Conservation (phyloP, 2,797 vertebrate species). For the Bradypodion pumilum region DNA sequence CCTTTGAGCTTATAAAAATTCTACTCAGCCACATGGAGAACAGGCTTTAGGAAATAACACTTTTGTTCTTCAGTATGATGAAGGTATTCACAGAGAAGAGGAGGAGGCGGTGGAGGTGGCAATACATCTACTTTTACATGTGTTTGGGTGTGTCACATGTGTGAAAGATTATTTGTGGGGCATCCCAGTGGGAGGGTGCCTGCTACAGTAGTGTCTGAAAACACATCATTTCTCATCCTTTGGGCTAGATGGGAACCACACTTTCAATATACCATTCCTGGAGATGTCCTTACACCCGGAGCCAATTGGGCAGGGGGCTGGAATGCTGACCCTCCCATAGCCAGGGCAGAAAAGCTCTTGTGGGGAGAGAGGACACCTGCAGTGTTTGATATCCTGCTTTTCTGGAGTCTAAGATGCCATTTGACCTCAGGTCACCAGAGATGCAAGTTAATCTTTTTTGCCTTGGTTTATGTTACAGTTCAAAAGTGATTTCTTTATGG, state of each 20-base stretch:
- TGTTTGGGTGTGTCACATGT: background rate
- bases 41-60: background rate
- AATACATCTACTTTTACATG: background rate
- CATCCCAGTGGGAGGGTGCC: background rate
- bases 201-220: background rate
- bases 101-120: background rate
- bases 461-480: slow-evolving; percentile 25
- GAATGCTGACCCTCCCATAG: slow-evolving; percentile 19
- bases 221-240: background rate
- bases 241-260: slow-evolving; percentile 1
- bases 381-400: slow-evolving; percentile 39
- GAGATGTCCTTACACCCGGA: slow-evolving; percentile 11
- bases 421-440: slow-evolving; percentile 33
- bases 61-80: background rate
- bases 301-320: background rate
- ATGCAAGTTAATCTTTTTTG: slow-evolving; percentile 23
- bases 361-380: slow-evolving; percentile 21
- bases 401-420: slow-evolving; percentile 30
- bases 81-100: background rate
- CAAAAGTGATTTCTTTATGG: slow-evolving; percentile 30
- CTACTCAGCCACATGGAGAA: background rate
- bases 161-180: background rate
- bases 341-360: background rate
- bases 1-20: background rate
- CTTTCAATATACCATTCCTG: background rate